Base-by-base conservation (phyloP, 2,113 vertebrate species). In the Lontra canadensis region DNA sequence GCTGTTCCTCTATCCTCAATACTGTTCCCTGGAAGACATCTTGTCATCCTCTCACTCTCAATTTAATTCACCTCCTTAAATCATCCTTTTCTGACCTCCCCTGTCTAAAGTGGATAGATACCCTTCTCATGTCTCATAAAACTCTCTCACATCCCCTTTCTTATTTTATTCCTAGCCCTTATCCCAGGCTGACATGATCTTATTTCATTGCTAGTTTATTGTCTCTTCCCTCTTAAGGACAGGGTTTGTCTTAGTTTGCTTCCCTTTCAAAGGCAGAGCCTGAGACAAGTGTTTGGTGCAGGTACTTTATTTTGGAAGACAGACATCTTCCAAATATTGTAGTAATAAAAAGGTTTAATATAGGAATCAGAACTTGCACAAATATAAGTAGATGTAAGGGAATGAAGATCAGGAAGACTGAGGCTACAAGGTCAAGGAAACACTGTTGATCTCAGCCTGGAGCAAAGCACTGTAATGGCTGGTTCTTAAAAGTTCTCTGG, bases 331-430 rank as follows among this genome's bases (percentile, higher is more conserved):
- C 67, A 80, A 87, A 44, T 59, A 47, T 44, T 90, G 82, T 4
- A 74, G n/a, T 97, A 95, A 86, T 86, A 83, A 90, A 91, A 17
- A 14, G 15, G 23, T 63, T 95, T 42, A 34, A 17, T 79, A 73
- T 13, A 86, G 11, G 44, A 88, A 86, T 82, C 71, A 81, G 44
- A 59, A 42, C 20, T 81, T 88, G 17, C 4, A 21, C 13, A 79
- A 52, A 86, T 61, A 71, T 9, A 7, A 59, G 49, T 84, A 59
- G 23, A 65, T 42, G 3, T 73, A 71, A 44, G 26, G 34, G 13
- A 55, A 47, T 83, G 11, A 42, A 74, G 23, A 52, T 63, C 36
- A 80, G 84, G 20, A 47, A 84, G 44, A 90, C 17, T 17, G 42
- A 87, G 87, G 21, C 61, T 67, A 20, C 31, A 83, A 83, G 52